Conservation (phyloP, 2,888 invertebrate species). For the Standfussiana lucernea region DNA sequence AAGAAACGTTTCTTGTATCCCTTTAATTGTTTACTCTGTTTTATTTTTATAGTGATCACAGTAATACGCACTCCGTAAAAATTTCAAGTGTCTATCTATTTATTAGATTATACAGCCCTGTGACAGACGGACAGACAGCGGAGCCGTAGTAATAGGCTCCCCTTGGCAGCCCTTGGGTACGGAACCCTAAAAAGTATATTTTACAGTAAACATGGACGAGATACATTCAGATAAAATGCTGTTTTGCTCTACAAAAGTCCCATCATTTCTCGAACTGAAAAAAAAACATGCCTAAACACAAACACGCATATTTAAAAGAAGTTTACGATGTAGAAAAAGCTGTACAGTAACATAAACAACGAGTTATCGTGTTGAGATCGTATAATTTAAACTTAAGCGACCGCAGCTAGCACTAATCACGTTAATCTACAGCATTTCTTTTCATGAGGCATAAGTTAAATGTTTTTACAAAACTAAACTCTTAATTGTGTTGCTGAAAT, state of each 20-base stretch:
- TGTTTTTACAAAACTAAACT: slow-evolving; percentile 6
- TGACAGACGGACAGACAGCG: background rate
- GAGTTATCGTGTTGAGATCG: slow-evolving; percentile 52
- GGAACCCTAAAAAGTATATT: background rate
- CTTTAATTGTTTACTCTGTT: background rate
- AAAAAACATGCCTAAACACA: slow-evolving; percentile 18
- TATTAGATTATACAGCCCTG: background rate
- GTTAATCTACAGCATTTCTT: slow-evolving; percentile 27
- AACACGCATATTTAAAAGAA: slow-evolving; percentile 38
- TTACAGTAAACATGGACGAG: background rate
- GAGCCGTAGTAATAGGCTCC: background rate
- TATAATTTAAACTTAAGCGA: slow-evolving; percentile 50
- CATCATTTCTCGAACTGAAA: slow-evolving; percentile 1
- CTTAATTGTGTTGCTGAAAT: background rate
- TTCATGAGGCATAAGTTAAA: background rate
- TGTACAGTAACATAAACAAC: slow-evolving; percentile 41
- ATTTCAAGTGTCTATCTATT: no score
- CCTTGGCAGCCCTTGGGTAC: no score
- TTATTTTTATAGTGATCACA: background rate
- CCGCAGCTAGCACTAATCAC: slow-evolving; percentile 40
- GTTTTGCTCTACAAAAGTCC: background rate
- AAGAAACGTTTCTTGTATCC: background rate
- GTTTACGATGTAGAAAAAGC: slow-evolving; percentile 37
- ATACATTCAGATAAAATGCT: slow-evolving; percentile 3
- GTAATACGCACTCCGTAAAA: no score